Evolutionary conservation across 1,140 invertebrate species (phyloP), one percentile per base, ranked within the genome.

Genomic region (Steinernema khuongi): DNA sequence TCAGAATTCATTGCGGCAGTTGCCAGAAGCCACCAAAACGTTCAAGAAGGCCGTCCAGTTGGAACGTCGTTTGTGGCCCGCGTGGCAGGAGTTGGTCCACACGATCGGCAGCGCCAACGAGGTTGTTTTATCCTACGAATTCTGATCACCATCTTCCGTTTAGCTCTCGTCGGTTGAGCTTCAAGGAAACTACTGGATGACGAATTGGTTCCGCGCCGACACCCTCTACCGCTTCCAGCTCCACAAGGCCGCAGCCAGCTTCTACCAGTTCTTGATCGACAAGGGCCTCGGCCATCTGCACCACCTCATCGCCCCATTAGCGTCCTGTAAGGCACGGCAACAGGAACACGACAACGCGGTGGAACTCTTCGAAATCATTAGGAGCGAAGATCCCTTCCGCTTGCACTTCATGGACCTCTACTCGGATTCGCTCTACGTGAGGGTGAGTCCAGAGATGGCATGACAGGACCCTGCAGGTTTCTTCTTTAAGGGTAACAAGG

Each of bases 401-500:
- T 79, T 79, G 7, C 75, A 80, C 17, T 72, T 83, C 30, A 85
- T 83, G 81, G 67, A 83, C 44, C 43, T 79, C 28, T 83, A 79
- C 33, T 85, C 82, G 1, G 80, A 83, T 70, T 80, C 83, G 0
- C 74, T 82, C 1, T 82, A 74, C 67, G 73, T 85, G 74, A 44
- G 73, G 36, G 81, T 81, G 60, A 1, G 31, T 73, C 1, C 60
- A 29, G 69, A 1, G 32, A 67, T 31, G 28, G 74, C 32, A 26
- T 68, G n/a, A 31, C 26, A 19, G 32, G 44, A 29, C 33, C 19
- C 32, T 68, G 72, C 7, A 72, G 68, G 68, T 41, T 75, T 66
- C 33, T 33, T 70, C 29, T 77, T 81, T 18, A 76, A 87, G 87
- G 94, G 96, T 85, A 90, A 94, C 87, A 90, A 92, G 81, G 92